phyloP scores from a whole-genome alignment of 2,113 vertebrate genomes.

The Oxyura jamaicensis region DNA sequence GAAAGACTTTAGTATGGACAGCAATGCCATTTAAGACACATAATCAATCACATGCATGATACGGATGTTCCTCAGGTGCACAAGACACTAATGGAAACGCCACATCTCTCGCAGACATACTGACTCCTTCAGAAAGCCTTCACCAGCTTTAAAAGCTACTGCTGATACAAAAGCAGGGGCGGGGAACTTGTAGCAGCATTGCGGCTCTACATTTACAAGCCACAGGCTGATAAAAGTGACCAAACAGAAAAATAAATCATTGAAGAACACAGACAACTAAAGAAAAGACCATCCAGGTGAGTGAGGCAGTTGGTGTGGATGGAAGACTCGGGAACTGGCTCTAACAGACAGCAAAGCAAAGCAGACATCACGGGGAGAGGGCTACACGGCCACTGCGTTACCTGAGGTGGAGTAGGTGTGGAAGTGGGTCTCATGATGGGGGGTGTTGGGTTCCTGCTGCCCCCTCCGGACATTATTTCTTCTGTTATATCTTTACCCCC shows the following conservation, averaged over 20 bases:
- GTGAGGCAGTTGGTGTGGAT: background rate
- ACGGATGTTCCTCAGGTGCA: background rate
- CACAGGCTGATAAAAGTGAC: background rate
- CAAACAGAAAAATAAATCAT: background rate
- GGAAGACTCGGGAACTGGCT: background rate
- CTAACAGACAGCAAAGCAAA: background rate
- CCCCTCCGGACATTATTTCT: conserved; percentile 96
- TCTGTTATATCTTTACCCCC: conserved; percentile 97
- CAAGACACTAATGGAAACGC: background rate
- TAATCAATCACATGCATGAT: background rate
- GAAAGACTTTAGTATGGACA: background rate
- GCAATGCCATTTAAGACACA: background rate
- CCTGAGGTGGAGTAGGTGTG: conserved; percentile 94
- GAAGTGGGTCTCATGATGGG: conserved; percentile 87
- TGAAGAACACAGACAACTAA: background rate
- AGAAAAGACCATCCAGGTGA: background rate
- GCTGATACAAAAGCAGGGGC: background rate
- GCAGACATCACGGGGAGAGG: background rate
- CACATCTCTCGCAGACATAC: background rate
- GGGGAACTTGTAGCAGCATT: background rate
- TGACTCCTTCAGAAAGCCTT: background rate
- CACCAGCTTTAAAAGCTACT: background rate
- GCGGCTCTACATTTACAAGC: background rate
- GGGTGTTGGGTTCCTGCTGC: conserved; percentile 94
- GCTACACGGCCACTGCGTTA: conserved; percentile 18